A percentile compares a stretch with the other conserved stretches of the same genome.
phyloP scores from a whole-genome alignment of 1,140 invertebrate species.

The Pemphigus obesinymphae region DNA sequence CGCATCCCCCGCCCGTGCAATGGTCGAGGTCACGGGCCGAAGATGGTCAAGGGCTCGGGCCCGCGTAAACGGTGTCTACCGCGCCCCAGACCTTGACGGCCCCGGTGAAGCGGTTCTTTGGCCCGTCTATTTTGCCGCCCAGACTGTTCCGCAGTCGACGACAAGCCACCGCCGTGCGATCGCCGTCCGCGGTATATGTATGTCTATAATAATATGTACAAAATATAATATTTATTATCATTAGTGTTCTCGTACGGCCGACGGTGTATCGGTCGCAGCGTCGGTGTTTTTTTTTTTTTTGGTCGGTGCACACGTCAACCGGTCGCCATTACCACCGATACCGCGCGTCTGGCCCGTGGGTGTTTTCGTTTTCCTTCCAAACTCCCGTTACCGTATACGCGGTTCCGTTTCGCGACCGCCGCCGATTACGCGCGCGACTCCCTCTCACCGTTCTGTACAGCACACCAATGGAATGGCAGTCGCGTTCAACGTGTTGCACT shows the following conservation, averaged over 20 bases:
- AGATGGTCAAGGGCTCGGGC: slow-evolving; percentile 30
- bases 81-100: background rate
- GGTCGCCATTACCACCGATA: no score
- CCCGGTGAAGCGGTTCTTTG: background rate
- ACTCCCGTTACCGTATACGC: no score
- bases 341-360: no score
- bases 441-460: background rate
- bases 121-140: background rate
- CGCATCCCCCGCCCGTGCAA: background rate
- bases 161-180: background rate
- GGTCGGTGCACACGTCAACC: no score
- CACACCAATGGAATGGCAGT: slow-evolving; percentile 35
- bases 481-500: slow-evolving; percentile 29
- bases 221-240: no score
- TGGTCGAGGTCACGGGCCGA: background rate
- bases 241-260: background rate
- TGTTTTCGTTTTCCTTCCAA: no score
- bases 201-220: no score
- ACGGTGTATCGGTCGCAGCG: no score
- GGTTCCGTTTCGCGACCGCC: no score
- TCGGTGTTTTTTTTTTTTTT: no score
- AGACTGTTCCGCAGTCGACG: background rate
- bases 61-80: background rate
- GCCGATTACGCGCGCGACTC: background rate
- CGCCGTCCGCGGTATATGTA: background rate